Percentiles rank a stretch among this genome's conserved stretches.
Conservation (phyloP, 1,140 invertebrate genomes). For the Melanaphis sacchari region DNA sequence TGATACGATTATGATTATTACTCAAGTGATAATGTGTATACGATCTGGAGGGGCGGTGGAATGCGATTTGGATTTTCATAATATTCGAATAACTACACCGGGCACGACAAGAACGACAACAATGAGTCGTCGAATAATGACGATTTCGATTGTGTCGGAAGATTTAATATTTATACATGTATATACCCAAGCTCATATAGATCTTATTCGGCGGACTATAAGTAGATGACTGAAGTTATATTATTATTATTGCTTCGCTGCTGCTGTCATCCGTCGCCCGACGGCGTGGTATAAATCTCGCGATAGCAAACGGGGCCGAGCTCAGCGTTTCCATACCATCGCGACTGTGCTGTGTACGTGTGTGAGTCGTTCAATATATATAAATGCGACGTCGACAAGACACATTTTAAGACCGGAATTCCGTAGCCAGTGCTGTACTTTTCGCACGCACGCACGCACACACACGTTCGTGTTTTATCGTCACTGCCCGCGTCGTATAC, state of each 20-base stretch:
- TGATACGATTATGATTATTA: neutral
- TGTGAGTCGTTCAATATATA: neutral
- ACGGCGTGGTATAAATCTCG: neutral
- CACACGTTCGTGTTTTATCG: constrained; percentile 20
- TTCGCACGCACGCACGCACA: neutral
- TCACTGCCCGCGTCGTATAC: neutral
- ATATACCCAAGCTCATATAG: neutral
- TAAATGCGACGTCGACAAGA: neutral
- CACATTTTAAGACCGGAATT: constrained; percentile 38
- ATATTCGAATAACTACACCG: constrained; percentile 22
- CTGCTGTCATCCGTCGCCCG: neutral
- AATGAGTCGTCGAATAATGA: constrained; percentile 4
- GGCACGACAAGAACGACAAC: neutral
- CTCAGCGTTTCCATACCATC: neutral
- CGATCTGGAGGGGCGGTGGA: neutral
- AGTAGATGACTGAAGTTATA: neutral
- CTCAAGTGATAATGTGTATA: neutral
- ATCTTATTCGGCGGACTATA: neutral
- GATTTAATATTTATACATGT: neutral
- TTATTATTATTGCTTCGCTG: neutral
- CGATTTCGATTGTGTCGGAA: neutral
- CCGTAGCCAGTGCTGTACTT: neutral
- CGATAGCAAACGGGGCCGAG: neutral
- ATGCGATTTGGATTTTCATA: neutral
- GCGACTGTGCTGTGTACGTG: neutral